Conservation (phyloP, 2,888 invertebrate species). For the Ectemnius lituratus region DNA sequence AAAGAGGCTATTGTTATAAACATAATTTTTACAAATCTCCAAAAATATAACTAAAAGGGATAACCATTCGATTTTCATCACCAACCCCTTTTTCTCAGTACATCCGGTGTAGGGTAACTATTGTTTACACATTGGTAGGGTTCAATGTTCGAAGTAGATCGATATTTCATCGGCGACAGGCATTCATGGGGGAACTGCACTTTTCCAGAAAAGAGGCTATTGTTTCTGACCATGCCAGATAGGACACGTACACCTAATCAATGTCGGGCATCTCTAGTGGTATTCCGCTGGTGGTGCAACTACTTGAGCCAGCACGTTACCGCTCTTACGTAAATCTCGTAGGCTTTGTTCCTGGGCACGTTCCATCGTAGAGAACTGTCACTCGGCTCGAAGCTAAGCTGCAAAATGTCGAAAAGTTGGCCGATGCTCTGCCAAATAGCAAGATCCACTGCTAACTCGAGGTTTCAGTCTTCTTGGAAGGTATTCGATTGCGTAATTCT, state of each 20-base stretch:
- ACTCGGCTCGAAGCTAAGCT: conserved; percentile 15
- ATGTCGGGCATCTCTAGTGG: conserved; percentile 72
- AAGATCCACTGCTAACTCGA: not conserved
- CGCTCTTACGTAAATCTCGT: conserved; percentile 56
- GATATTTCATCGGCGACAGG: not conserved
- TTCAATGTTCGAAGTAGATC: not conserved
- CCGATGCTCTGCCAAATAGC: conserved; percentile 16
- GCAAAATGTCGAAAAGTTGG: conserved; percentile 29
- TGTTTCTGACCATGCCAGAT: conserved; percentile 64
- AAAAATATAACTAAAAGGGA: too few relatives aligned
- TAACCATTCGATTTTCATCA: not conserved
- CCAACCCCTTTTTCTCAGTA: not conserved
- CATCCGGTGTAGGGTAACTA: not conserved
- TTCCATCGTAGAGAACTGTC: conserved; percentile 38
- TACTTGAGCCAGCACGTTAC: conserved; percentile 59
- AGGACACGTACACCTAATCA: conserved; percentile 72
- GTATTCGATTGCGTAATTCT: not conserved
- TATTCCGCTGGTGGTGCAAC: conserved; percentile 44
- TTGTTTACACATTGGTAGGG: not conserved
- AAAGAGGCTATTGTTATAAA: conserved; percentile 56
- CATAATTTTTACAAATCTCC: too few relatives aligned
- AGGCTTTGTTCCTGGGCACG: conserved; percentile 67
- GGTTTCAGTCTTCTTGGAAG: not conserved
- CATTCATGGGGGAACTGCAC: conserved; percentile 25
- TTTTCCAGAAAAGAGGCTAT: conserved; percentile 59